Evolutionary conservation across 2,888 invertebrate genomes (phyloP).

Genomic region (Brenthis daphne): DNA sequence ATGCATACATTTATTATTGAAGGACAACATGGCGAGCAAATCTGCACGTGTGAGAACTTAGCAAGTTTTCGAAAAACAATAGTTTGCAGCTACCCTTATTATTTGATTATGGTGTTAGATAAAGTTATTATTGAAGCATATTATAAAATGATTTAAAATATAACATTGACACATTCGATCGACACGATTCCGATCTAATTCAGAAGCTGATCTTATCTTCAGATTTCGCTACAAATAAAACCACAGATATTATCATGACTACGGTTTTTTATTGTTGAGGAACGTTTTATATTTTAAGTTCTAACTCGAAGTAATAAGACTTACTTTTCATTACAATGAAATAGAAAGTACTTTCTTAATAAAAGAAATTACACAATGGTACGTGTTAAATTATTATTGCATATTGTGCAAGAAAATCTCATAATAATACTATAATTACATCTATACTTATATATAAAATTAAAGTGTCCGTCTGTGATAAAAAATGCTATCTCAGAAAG

Average conservation of each 20-base stretch:
- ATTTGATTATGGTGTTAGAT: conserved; percentile 4
- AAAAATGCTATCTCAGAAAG: too few relatives aligned
- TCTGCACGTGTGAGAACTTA: too few relatives aligned
- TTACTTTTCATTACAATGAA: neutral
- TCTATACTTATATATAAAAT: too few relatives aligned
- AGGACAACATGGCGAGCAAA: too few relatives aligned
- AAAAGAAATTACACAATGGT: conserved; percentile 10
- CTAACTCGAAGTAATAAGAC: neutral
- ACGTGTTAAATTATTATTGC: conserved; percentile 12
- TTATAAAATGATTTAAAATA: conserved; percentile 21
- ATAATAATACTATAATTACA: too few relatives aligned
- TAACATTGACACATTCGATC: conserved; percentile 35
- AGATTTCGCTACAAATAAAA: conserved; percentile 23
- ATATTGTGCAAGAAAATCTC: too few relatives aligned
- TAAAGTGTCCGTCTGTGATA: too few relatives aligned
- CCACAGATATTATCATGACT: conserved; percentile 25
- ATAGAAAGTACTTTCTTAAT: conserved; percentile 16
- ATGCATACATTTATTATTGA: too few relatives aligned
- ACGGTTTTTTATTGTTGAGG: conserved; percentile 10
- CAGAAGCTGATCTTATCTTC: conserved; percentile 29
- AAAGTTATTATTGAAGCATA: conserved; percentile 2
- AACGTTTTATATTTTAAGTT: neutral
- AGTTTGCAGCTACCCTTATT: conserved; percentile 10
- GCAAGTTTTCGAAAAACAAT: neutral
- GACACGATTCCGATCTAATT: conserved; percentile 23